Percentiles rank a stretch among this genome's conserved stretches.
These are phyloP conservation scores for Sturmia bella DNA, from an alignment of 2,888 invertebrate genomes.

Conservation along the genomic window DNA sequence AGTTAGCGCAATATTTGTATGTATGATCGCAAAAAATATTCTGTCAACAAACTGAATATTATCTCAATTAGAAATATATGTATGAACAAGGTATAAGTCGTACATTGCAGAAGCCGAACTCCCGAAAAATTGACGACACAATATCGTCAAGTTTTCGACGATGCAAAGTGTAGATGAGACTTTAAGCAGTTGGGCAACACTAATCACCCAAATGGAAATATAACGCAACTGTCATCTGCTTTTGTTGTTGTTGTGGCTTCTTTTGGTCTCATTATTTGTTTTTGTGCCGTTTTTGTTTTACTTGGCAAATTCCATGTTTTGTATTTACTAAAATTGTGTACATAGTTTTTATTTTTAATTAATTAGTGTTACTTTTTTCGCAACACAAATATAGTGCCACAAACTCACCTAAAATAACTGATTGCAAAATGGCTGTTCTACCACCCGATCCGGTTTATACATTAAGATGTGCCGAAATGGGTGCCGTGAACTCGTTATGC, in stretches of 20 bases:
- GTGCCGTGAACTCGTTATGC: conserved; percentile 87
- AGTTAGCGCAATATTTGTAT: no score
- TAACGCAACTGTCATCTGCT: conserved; percentile 36
- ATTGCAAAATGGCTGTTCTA: conserved; percentile 85
- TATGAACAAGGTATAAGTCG: no score
- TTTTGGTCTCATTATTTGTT: conserved; percentile 59
- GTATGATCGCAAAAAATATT: no score
- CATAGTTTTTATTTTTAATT: conserved; percentile 64
- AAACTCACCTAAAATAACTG: conserved; percentile 67
- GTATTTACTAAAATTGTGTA: conserved; percentile 76
- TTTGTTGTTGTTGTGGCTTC: conserved; percentile 34
- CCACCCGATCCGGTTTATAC: conserved; percentile 89
- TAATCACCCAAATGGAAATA: background rate
- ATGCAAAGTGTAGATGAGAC: no score
- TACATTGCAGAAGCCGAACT: no score
- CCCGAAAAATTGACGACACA: background rate
- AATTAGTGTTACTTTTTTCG: conserved; percentile 65
- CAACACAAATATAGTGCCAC: conserved; percentile 69
- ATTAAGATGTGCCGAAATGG: conserved; percentile 87
- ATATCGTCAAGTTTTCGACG: no score
- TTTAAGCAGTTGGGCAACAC: background rate
- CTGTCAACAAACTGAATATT: no score
- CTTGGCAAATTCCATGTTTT: conserved; percentile 72
- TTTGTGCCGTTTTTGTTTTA: conserved; percentile 65
- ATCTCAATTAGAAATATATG: no score